A percentile compares a stretch with the other conserved stretches of the same genome.
phyloP scores from a whole-genome alignment of 2,113 vertebrate species.

The Synchiropus splendidus region DNA sequence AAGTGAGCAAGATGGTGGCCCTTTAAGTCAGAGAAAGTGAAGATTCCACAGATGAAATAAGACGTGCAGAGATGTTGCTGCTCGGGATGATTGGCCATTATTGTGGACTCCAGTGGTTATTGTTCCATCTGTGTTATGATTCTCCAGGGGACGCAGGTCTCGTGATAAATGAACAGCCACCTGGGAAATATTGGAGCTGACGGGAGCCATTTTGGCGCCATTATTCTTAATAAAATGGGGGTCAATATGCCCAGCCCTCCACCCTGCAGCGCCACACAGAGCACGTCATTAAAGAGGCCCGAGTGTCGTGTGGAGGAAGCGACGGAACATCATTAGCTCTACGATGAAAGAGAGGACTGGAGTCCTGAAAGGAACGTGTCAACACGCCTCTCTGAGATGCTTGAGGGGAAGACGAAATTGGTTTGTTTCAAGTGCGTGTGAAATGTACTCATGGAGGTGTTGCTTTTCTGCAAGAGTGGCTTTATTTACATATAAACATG shows the following conservation, averaged over 20 bases:
- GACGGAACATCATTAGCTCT: conserved; percentile 34
- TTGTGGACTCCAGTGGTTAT: conserved; percentile 24
- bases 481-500: no score
- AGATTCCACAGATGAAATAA: no score
- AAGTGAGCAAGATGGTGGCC: no score
- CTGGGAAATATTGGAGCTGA: conserved; percentile 43
- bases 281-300: conserved; percentile 31
- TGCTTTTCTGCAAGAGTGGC: no score
- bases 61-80: conserved; percentile 17
- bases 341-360: conserved; percentile 25
- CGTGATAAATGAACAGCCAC: conserved; percentile 49
- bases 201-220: conserved; percentile 48
- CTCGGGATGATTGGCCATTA: conserved; percentile 34
- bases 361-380: conserved; percentile 24
- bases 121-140: conserved; percentile 26
- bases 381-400: conserved; percentile 21
- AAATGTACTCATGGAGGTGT: background rate
- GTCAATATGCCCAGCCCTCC: conserved; percentile 21
- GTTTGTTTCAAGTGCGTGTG: no score
- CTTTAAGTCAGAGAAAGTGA: no score
- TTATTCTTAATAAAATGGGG: conserved; percentile 55
- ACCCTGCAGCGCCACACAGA: background rate
- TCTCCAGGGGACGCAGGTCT: conserved; percentile 21
- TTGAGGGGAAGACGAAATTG: conserved; percentile 8
- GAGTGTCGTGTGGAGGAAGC: conserved; percentile 4